Evolutionary conservation across 2,797 vertebrate species (phyloP).

Genomic region (Leptodactylus fallax): DNA sequence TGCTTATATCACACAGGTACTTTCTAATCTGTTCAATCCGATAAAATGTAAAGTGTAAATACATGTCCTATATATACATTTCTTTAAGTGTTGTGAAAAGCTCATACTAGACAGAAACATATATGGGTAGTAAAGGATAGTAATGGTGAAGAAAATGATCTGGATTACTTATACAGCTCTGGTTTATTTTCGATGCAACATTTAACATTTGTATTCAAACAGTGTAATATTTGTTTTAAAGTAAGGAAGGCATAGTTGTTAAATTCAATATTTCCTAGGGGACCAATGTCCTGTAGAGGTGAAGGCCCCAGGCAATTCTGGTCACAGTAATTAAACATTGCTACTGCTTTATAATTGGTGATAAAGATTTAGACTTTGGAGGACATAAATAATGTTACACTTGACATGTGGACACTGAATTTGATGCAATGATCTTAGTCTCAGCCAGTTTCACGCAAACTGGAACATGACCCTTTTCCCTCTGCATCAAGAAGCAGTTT

Average conservation of each 20-base stretch:
- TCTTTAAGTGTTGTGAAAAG: neutral
- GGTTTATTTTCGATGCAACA: neutral
- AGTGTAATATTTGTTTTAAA: slow-evolving; percentile 8
- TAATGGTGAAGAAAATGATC: neutral
- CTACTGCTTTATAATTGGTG: slow-evolving; percentile 43
- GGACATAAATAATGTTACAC: slow-evolving; percentile 29
- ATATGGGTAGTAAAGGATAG: neutral
- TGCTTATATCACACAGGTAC: slow-evolving; percentile 15
- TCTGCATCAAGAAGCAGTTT: slow-evolving; percentile 9
- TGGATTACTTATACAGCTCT: neutral
- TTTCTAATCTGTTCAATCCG: slow-evolving; percentile 13
- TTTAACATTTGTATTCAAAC: slow-evolving; percentile 34
- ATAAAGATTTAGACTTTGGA: slow-evolving; percentile 37
- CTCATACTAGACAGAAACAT: neutral
- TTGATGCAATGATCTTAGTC: slow-evolving; percentile 6
- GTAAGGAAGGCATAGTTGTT: slow-evolving; percentile 9
- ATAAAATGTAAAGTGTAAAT: neutral
- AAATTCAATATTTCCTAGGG: slow-evolving; percentile 26
- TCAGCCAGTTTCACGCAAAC: slow-evolving; percentile 15
- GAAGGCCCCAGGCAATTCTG: slow-evolving; percentile 30
- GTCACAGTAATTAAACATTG: slow-evolving; percentile 45
- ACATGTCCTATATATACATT: neutral
- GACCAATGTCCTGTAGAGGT: slow-evolving; percentile 30
- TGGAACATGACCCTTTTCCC: slow-evolving; percentile 38
- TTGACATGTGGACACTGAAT: slow-evolving; percentile 24